Evolutionary conservation across 2,797 vertebrate genomes (phyloP).

Genomic region (Eospalax fontanierii): DNA sequence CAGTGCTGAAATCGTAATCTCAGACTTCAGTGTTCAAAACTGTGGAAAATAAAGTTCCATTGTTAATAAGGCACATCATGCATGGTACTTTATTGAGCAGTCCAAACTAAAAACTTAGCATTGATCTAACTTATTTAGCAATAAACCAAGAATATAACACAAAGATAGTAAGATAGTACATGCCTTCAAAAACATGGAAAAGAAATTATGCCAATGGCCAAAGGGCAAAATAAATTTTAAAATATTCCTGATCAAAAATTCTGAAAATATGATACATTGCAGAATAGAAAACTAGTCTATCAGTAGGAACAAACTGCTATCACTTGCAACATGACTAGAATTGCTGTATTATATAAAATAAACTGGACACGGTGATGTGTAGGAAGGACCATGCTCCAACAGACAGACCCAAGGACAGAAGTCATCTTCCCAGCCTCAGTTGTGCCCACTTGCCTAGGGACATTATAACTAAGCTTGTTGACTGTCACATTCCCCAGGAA

Average conservation of each 20-base stretch:
- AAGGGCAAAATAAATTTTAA: slow-evolving; percentile 47
- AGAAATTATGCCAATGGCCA: not conserved
- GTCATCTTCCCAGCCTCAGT: no score
- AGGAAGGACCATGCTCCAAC: no score
- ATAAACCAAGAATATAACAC: not conserved
- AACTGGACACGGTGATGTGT: no score
- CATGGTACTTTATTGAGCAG: not conserved
- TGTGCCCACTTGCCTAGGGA: no score
- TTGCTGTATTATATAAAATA: not conserved
- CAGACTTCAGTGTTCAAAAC: not conserved
- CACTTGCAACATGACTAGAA: not conserved
- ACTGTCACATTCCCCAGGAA: no score
- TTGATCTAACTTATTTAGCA: not conserved
- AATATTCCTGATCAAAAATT: not conserved
- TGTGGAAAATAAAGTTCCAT: not conserved
- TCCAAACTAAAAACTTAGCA: not conserved
- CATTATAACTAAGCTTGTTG: no score
- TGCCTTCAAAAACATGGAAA: slow-evolving; percentile 10
- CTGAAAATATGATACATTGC: not conserved
- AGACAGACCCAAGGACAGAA: no score
- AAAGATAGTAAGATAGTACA: no score
- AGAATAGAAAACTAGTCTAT: not conserved
- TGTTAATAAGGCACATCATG: not conserved
- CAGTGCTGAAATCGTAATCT: not conserved
- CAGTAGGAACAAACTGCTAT: not conserved